These are phyloP conservation scores for Trissolcus basalis DNA, from an alignment of 1,140 invertebrate species.

Conservation along the genomic window DNA sequence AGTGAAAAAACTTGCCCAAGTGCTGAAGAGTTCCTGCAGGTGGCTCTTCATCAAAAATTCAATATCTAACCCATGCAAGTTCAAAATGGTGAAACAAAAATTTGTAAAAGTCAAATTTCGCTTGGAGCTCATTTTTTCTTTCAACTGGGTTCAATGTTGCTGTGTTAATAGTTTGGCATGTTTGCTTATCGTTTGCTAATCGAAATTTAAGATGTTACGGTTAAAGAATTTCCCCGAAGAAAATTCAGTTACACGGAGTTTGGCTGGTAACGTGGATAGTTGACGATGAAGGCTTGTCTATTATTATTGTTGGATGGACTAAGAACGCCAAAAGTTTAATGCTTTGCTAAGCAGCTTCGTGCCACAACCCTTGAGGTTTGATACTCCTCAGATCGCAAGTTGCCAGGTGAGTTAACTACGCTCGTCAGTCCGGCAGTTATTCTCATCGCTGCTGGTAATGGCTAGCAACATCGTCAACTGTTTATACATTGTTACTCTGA, in stretches of 20 bases:
- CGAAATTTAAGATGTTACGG: too few species aligned
- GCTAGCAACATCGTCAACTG: conserved; percentile 11
- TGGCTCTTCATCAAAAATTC: too few species aligned
- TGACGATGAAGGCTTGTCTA: conserved; percentile 12
- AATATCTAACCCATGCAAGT: too few species aligned
- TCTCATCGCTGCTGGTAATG: conserved; percentile 8
- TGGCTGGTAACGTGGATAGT: not conserved
- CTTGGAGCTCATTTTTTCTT: too few species aligned
- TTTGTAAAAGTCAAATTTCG: too few species aligned
- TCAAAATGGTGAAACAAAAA: too few species aligned
- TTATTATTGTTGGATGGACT: conserved; percentile 26
- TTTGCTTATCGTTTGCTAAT: too few species aligned
- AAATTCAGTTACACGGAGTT: not conserved
- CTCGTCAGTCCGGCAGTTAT: not conserved
- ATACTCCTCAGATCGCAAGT: conserved; percentile 27
- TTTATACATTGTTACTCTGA: conserved; percentile 13
- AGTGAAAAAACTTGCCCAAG: not conserved
- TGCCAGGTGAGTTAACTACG: conserved; percentile 22
- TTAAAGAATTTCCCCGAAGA: too few species aligned
- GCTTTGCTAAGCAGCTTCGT: conserved; percentile 28
- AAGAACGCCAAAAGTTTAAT: conserved; percentile 42
- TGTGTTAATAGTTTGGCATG: too few species aligned
- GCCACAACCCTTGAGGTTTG: conserved; percentile 21
- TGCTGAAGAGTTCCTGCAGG: too few species aligned
- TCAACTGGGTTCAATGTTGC: too few species aligned